These are phyloP conservation scores for Agapostemon virescens DNA, from an alignment of 2,888 invertebrate genomes.

Conservation along the genomic window DNA sequence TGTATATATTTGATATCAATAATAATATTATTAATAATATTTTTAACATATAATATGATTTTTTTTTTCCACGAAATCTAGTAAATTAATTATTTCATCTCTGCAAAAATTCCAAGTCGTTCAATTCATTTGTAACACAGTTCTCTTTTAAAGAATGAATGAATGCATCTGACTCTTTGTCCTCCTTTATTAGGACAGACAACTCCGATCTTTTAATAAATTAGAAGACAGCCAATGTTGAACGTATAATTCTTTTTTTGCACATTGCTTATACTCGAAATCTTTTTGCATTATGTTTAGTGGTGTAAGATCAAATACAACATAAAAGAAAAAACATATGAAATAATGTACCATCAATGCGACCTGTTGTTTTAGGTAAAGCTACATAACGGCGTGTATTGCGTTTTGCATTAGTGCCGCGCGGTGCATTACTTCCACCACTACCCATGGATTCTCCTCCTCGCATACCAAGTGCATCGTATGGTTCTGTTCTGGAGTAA, in stretches of 20 bases:
- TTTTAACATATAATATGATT: too few species aligned
- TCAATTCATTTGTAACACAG: too few species aligned
- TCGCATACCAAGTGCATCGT: slow-evolving; percentile 93
- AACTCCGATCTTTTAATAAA: slow-evolving; percentile 19
- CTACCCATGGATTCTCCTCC: slow-evolving; percentile 93
- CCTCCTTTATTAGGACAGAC: slow-evolving; percentile 58
- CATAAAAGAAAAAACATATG: slow-evolving; percentile 37
- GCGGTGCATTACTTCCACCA: slow-evolving; percentile 85
- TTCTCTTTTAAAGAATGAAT: too few species aligned
- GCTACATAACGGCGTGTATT: slow-evolving; percentile 81
- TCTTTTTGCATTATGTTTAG: slow-evolving; percentile 11
- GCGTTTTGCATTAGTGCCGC: slow-evolving; percentile 81
- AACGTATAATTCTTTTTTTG: slow-evolving; percentile 17
- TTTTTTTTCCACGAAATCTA: too few species aligned
- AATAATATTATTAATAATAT: too few species aligned
- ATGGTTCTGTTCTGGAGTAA: slow-evolving; percentile 93
- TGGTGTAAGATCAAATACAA: slow-evolving; percentile 32
- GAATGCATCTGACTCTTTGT: too few species aligned
- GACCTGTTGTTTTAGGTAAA: slow-evolving; percentile 83
- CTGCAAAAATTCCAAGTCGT: too few species aligned
- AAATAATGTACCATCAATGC: slow-evolving; percentile 84
- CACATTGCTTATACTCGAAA: background rate
- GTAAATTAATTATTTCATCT: too few species aligned
- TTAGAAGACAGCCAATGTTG: slow-evolving; percentile 30
- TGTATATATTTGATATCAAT: too few species aligned